Evolutionary conservation across 2,797 vertebrate genomes (phyloP), one percentile per base, ranked within the genome.

Genomic region (Glossophaga mutica): DNA sequence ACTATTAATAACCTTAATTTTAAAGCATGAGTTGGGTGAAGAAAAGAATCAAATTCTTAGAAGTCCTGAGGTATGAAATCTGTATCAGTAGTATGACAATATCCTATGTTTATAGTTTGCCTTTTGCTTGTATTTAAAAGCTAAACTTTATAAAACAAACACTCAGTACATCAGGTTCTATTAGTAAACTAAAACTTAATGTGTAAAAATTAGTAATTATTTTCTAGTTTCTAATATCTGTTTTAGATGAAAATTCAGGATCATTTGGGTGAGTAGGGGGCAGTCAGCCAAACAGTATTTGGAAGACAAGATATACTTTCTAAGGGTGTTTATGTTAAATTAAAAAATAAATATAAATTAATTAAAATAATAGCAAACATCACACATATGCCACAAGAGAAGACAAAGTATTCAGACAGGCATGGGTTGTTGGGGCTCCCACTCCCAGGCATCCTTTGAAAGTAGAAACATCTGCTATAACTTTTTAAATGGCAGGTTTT

Each of bases 291-390:
- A 68, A 84, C 4, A 96, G 93, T 87, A 98, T 96, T 73, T 97
- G 95, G 95, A 98, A 98, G 95, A 93, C 95, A 97, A 90, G 79
- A 97, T 89, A 79, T 34, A 62, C 77, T 95, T 98, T 91, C 96
- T 97, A 98, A 96, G 92, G 92, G 88, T 70, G 81, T 91, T 96
- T 89, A 91, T 76, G 90, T 97, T 89, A 97, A 97, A 98, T 98
- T 97, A 94, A 96, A 98, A 98, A 94, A 97, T 98, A 98, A 92
- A 96, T 96, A 98, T 98, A 98, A 98, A 98, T 98, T 98, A 99
- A 98, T 94, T 96, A 98, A 97, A 97, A 98, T 97, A 98, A 98
- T 97, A 97, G 97, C 97, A 98, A 98, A 98, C 79, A 68, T 97
- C 96, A 97, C 84, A 96, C 84, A 97, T 65, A 97, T 96, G 97